Percentiles rank a stretch among this genome's conserved stretches.
Conservation (phyloP, 2,113 vertebrate genomes). For the Cephalopholis sonnerati region DNA sequence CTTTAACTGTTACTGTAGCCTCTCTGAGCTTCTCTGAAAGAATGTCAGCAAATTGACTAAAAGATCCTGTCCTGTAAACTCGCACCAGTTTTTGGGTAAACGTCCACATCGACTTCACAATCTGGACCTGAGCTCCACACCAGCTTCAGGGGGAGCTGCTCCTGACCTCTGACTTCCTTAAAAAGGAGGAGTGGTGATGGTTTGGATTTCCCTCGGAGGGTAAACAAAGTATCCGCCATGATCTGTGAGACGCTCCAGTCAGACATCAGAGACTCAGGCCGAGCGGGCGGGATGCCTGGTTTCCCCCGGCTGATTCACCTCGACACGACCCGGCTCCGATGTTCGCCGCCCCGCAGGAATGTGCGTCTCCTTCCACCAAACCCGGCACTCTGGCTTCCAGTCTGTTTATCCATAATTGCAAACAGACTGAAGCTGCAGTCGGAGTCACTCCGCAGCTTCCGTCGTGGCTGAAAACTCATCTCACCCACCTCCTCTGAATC, state of each 20-base stretch:
- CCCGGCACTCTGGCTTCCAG: slow-evolving; percentile 20
- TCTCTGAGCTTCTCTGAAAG: too few species aligned
- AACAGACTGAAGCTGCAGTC: slow-evolving; percentile 61
- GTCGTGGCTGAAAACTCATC: slow-evolving; percentile 4
- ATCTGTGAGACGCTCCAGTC: background rate
- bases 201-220: slow-evolving; percentile 34
- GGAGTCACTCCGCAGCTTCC: slow-evolving; percentile 19
- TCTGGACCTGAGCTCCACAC: background rate
- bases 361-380: slow-evolving; percentile 44
- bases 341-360: slow-evolving; percentile 53
- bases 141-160: slow-evolving; percentile 1
- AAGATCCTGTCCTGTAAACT: background rate
- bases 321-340: slow-evolving; percentile 32
- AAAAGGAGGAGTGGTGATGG: background rate
- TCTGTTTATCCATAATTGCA: slow-evolving; percentile 64
- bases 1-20: too few species aligned
- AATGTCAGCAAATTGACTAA: too few species aligned
- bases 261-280: slow-evolving; percentile 14
- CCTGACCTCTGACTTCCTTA: slow-evolving; percentile 39
- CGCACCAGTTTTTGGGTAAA: background rate
- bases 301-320: slow-evolving; percentile 39
- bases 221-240: slow-evolving; percentile 6
- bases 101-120: background rate
- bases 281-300: background rate
- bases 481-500: slow-evolving; percentile 38